Conservation (phyloP, 2,113 vertebrate genomes). For the Apodemus speciosus region DNA sequence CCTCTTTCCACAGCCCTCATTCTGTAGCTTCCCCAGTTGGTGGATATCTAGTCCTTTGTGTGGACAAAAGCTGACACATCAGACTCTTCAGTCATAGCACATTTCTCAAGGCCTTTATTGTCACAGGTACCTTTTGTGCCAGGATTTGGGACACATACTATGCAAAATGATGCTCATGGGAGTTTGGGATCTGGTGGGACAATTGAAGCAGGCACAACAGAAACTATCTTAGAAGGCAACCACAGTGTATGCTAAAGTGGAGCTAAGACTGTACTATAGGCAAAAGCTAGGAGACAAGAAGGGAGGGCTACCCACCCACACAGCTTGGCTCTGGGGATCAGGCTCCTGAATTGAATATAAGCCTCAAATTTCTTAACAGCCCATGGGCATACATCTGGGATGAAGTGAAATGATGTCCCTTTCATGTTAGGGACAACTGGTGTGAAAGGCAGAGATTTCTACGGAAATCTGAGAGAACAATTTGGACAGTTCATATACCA, state of each 20-base stretch:
- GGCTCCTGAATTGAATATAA: constrained; percentile 44
- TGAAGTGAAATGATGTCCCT: constrained; percentile 72
- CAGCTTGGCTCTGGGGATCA: not conserved
- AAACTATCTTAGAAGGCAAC: not conserved
- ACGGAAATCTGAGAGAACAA: constrained; percentile 69
- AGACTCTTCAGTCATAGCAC: not conserved
- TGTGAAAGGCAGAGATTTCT: constrained; percentile 49
- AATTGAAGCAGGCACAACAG: not conserved
- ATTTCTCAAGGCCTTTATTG: not conserved
- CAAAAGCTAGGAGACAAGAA: not conserved
- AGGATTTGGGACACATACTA: not conserved
- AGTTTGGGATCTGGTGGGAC: not conserved
- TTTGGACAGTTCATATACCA: constrained; percentile 70
- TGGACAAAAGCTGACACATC: not conserved
- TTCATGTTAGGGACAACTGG: constrained; percentile 77
- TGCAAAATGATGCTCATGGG: not conserved
- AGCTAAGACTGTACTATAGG: rapidly evolving
- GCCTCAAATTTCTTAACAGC: constrained; percentile 71
- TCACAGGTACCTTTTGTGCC: not conserved
- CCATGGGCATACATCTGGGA: constrained; percentile 58
- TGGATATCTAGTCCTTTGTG: not conserved
- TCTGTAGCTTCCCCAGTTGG: not conserved
- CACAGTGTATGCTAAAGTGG: not conserved
- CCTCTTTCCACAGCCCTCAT: not conserved
- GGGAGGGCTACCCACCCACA: not conserved